Evolutionary conservation across 2,888 invertebrate genomes (phyloP).

Genomic region (Bombylius major): DNA sequence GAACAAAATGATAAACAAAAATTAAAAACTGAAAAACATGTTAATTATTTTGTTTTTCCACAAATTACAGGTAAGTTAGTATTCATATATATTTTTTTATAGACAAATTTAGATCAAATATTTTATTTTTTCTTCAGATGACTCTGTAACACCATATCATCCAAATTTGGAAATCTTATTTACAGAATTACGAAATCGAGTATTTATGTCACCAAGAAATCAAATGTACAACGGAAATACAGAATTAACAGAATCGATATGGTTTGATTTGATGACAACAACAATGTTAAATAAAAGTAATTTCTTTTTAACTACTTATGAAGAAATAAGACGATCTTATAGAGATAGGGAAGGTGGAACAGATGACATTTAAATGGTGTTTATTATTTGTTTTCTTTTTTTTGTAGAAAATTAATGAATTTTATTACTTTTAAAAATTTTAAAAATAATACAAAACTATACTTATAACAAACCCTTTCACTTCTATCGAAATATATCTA

Average conservation of each 20-base stretch:
- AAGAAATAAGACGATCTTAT: constrained; percentile 16
- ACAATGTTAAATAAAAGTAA: constrained; percentile 23
- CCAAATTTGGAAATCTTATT: constrained; percentile 18
- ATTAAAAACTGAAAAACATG: constrained; percentile 15
- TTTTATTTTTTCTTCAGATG: constrained; percentile 11
- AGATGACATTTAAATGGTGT: background rate
- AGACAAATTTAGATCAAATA: background rate
- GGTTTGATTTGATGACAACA: constrained; percentile 23
- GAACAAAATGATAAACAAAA: constrained; percentile 20
- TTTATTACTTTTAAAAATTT: no score
- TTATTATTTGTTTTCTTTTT: no score
- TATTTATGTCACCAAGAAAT: constrained; percentile 26
- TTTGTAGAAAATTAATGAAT: no score
- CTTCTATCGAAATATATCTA: no score
- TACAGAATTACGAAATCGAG: constrained; percentile 21
- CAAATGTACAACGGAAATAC: constrained; percentile 20
- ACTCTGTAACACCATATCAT: constrained; percentile 17
- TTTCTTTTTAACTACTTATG: constrained; percentile 25
- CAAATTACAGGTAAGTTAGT: constrained; percentile 17
- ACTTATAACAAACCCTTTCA: no score
- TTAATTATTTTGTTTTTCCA: constrained; percentile 23
- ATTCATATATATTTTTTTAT: background rate
- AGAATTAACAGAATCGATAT: constrained; percentile 24
- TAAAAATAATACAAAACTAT: no score
- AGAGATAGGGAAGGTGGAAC: background rate